phyloP scores from a whole-genome alignment of 2,113 vertebrate genomes.

The Chaetura pelagica region DNA sequence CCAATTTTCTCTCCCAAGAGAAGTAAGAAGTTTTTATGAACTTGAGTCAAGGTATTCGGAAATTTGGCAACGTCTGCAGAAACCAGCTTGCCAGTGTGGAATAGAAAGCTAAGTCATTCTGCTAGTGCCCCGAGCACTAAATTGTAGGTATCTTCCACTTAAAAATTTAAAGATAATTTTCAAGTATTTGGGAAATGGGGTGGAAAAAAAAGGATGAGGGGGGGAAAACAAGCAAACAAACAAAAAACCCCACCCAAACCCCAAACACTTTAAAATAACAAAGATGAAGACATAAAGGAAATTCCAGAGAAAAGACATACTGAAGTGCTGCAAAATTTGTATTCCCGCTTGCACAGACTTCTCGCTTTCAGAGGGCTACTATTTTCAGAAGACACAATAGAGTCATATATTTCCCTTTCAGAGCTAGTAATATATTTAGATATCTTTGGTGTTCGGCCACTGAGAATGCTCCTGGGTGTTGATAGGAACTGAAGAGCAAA shows the following conservation, averaged over 20 bases:
- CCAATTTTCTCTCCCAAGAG: slow-evolving; percentile 36
- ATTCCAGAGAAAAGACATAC: neutral
- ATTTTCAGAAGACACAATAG: neutral
- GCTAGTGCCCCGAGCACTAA: neutral
- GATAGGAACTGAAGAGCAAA: no score
- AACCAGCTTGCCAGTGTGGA: neutral
- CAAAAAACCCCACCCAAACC: no score
- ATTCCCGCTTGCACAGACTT: neutral
- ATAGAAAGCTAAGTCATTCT: neutral
- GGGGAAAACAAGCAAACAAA: neutral
- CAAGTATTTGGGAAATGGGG: neutral
- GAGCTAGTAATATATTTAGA: neutral
- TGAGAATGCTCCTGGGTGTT: no score
- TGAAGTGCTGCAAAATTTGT: neutral
- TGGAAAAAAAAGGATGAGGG: neutral
- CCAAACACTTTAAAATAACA: neutral
- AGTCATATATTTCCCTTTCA: neutral
- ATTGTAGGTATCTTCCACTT: neutral
- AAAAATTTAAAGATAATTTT: neutral
- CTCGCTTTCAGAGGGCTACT: neutral
- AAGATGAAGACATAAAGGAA: neutral
- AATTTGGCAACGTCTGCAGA: neutral
- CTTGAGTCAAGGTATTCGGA: neutral
- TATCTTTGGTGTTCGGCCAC: no score
- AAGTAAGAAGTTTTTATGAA: slow-evolving; percentile 1